phyloP scores from a whole-genome alignment of 2,888 invertebrate species.

The Enchytraeus crypticus region DNA sequence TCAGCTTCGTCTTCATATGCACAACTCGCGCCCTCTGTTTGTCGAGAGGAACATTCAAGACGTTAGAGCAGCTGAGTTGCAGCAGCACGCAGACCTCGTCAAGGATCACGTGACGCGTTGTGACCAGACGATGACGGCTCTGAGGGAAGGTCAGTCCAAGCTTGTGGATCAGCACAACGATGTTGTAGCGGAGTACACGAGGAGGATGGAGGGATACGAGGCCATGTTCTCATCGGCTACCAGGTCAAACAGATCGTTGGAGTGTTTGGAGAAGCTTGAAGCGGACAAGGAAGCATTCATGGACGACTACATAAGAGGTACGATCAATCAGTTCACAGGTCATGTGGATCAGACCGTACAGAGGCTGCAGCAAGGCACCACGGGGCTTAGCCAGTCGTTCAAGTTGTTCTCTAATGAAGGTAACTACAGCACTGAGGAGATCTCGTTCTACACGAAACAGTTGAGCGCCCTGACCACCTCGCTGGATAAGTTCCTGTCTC shows the following conservation, averaged over 20 bases:
- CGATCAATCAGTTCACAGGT: conserved; percentile 43
- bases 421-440: conserved; percentile 48
- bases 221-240: conserved; percentile 45
- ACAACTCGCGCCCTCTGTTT: no score
- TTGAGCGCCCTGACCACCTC: conserved; percentile 45
- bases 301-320: conserved; percentile 43
- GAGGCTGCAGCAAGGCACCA: conserved; percentile 46
- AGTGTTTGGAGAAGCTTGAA: not conserved
- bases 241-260: conserved; percentile 36
- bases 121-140: conserved; percentile 40
- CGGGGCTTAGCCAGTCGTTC: conserved; percentile 47
- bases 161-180: conserved; percentile 42
- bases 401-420: conserved; percentile 50
- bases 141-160: conserved; percentile 35
- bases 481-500: conserved; percentile 44
- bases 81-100: conserved; percentile 47
- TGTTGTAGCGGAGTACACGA: conserved; percentile 38
- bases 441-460: conserved; percentile 42
- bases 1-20: no score
- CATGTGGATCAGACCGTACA: conserved; percentile 45
- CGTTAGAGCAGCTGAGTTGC: conserved; percentile 48
- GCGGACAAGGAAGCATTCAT: conserved; percentile 43
- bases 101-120: conserved; percentile 45
- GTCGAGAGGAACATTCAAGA: no score
- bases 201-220: conserved; percentile 43